Evolutionary conservation across 2,797 vertebrate species (phyloP).

Genomic region (Ibycter americanus): DNA sequence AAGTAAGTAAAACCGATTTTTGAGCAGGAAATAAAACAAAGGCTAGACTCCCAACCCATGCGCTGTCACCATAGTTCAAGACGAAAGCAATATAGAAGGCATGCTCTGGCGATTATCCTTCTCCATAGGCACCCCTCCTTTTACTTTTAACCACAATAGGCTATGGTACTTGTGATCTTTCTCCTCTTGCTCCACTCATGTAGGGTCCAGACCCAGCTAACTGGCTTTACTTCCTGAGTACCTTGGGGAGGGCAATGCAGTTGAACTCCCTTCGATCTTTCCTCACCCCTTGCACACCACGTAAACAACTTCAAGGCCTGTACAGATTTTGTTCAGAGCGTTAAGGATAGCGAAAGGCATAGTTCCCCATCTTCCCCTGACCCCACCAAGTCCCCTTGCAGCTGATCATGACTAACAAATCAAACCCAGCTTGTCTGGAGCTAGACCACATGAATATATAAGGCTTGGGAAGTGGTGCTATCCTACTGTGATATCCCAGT

Average conservation of each 20-base stretch:
- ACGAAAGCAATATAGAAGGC: not conserved
- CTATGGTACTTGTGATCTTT: not conserved
- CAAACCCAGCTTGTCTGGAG: not conserved
- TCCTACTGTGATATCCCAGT: not conserved
- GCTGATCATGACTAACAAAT: not conserved
- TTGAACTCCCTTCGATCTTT: not conserved
- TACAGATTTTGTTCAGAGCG: not conserved
- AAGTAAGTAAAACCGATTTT: not conserved
- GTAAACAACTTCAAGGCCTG: not conserved
- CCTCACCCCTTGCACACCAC: not conserved
- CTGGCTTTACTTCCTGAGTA: not conserved
- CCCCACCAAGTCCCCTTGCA: not conserved
- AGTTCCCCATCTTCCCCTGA: not conserved
- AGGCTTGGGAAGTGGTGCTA: not conserved
- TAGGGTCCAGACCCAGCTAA: not conserved
- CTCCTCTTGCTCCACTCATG: not conserved
- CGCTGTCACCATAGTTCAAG: not conserved
- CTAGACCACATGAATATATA: not conserved
- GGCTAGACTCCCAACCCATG: not conserved
- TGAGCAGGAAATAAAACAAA: not conserved
- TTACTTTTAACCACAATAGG: not conserved
- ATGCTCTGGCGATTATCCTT: not conserved
- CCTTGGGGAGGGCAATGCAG: not conserved
- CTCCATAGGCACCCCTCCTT: not conserved
- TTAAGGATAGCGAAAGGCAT: not conserved